Conservation (phyloP, 1,140 invertebrate species). For the Halesus radiatus region DNA sequence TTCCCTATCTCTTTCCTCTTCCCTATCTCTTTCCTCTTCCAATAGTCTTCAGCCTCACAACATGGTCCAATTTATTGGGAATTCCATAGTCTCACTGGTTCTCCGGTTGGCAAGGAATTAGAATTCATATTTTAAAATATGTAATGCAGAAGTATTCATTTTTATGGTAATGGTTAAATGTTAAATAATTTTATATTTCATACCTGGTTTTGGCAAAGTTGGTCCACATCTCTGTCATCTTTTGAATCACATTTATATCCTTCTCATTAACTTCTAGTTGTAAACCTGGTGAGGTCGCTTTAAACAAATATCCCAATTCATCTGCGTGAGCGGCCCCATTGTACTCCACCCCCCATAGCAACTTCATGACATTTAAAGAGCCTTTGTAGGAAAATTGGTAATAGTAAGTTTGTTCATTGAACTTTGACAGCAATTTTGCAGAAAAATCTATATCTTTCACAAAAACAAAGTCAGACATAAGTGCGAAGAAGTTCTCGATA, state of each 20-base stretch:
- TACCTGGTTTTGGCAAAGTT: conserved; percentile 60
- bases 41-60: too few relatives aligned
- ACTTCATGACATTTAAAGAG: conserved; percentile 61
- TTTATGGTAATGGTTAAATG: too few relatives aligned
- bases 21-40: too few relatives aligned
- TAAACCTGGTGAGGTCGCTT: conserved; percentile 61
- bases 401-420: conserved; percentile 51
- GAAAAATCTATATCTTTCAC: conserved; percentile 28
- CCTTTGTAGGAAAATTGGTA: conserved; percentile 63
- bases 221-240: conserved; percentile 68
- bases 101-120: too few relatives aligned
- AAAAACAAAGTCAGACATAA: conserved; percentile 46
- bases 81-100: too few relatives aligned
- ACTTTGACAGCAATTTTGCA: background rate
- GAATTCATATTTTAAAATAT: too few relatives aligned
- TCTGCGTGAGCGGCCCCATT: conserved; percentile 65
- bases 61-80: too few relatives aligned
- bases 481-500: conserved; percentile 35
- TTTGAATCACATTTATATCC: conserved; percentile 62
- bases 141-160: too few relatives aligned
- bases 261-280: conserved; percentile 52
- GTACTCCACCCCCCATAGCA: conserved; percentile 60
- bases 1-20: too few relatives aligned
- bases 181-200: background rate
- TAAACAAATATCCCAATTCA: conserved; percentile 65